Conservation (phyloP, 2,797 vertebrate species). For the Rhabdomys pumilio region DNA sequence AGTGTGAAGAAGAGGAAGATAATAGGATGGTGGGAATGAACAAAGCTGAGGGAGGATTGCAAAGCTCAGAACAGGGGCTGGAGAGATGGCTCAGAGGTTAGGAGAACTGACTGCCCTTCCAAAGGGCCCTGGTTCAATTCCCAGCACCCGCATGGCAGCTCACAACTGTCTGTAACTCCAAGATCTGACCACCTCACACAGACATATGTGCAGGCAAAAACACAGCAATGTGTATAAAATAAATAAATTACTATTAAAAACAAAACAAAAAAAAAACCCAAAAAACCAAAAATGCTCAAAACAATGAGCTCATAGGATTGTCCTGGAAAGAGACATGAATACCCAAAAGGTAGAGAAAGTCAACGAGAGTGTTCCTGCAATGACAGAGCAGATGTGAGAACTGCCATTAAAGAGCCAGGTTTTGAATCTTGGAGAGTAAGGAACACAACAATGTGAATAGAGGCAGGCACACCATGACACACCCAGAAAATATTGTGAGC, state of each 20-base stretch:
- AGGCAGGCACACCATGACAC: not conserved
- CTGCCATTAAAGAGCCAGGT: not conserved
- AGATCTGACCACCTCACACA: too few species aligned
- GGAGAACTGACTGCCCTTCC: too few species aligned
- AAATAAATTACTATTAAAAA: too few species aligned
- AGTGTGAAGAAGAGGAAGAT: not conserved
- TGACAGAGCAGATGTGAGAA: not conserved
- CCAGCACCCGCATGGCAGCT: too few species aligned
- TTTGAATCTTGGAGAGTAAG: not conserved
- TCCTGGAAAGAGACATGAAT: not conserved
- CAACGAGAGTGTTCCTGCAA: not conserved
- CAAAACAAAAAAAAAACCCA: too few species aligned
- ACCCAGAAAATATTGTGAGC: too few species aligned
- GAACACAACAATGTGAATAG: not conserved
- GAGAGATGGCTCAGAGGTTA: too few species aligned
- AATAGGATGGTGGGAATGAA: not conserved
- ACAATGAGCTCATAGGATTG: not conserved
- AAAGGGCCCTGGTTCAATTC: too few species aligned
- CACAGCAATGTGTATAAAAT: too few species aligned
- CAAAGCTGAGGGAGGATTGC: not conserved
- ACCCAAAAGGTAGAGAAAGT: not conserved
- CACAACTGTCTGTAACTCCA: too few species aligned
- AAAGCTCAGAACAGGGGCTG: not conserved
- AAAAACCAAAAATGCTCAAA: not conserved
- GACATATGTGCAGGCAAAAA: too few species aligned